Conservation (phyloP, 1,140 invertebrate genomes). For the Zaprionus lachaisei region DNA sequence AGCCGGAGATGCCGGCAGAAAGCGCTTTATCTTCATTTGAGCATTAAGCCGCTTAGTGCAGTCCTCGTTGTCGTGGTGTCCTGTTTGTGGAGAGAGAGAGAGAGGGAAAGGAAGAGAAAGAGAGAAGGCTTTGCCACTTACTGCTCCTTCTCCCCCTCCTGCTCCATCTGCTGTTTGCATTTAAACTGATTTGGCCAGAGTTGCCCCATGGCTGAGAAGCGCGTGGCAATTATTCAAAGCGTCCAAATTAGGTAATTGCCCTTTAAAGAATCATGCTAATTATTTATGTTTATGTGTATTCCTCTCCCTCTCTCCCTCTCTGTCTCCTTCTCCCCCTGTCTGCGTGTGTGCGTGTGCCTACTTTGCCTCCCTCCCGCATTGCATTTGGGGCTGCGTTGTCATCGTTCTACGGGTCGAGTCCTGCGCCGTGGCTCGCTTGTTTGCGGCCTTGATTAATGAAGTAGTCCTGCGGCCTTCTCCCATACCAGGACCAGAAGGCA, state of each 20-base stretch:
- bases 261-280: constrained; percentile 83
- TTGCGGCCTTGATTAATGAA: constrained; percentile 82
- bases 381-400: constrained; percentile 61
- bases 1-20: constrained; percentile 38
- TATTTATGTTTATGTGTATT: constrained; percentile 76
- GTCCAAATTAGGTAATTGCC: constrained; percentile 81
- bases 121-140: neutral
- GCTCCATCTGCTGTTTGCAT: constrained; percentile 35
- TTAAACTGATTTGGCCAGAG: constrained; percentile 58
- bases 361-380: constrained; percentile 20
- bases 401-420: constrained; percentile 23
- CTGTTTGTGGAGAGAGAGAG: neutral
- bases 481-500: constrained; percentile 17
- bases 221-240: constrained; percentile 77
- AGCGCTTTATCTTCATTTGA: constrained; percentile 78
- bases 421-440: constrained; percentile 54
- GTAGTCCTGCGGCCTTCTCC: constrained; percentile 69
- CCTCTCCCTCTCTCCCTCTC: neutral
- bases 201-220: constrained; percentile 25
- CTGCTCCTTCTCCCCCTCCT: constrained; percentile 1
- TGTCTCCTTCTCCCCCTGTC: neutral
- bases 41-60: constrained; percentile 80
- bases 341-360: neutral
- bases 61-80: constrained; percentile 36
- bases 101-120: no score